Evolutionary conservation across 2,113 vertebrate genomes (phyloP), one percentile per base, ranked within the genome.

Genomic region (Panurus biarmicus): DNA sequence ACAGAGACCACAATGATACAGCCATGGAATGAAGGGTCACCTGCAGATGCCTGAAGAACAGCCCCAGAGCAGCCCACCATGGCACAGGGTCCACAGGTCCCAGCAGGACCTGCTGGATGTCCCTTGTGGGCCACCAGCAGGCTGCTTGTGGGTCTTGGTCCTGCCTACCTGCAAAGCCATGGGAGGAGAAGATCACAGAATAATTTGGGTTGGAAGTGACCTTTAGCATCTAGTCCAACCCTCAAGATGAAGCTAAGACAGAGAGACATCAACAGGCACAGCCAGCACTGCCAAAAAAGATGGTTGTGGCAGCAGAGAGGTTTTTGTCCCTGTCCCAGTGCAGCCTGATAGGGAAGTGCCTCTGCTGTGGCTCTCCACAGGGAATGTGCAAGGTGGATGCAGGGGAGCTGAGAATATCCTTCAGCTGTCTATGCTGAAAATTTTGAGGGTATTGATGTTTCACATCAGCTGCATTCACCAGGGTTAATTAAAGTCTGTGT

Each of bases 401-500:
- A 3, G 47, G 24, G 6, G 31, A 69, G 48, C 53, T 38, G 62
- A 79, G 62, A 67, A 85, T 57, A 82, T 22, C 18, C 62, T 93
- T 67, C 57, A 79, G 45, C 58, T 69, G 8, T 21, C 62, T 45
- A 9, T 38, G 58, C 36, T 45, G 71, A 57, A 29, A 45, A 65
- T 72, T 61, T 67, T 62, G 45, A 89, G 29, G 11, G 19, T 74
- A 89, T 75, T 67, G 89, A 73, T 3, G 1, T 91, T 81, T 87
- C 62, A 65, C 0, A 0, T 85, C 81, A 40, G 66, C 85, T 51
- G 62, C 35, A 33, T 79, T 83, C 74, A 31, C 38, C 1, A 6
- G 74, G 85, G 95, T 91, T 96, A 95, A 95, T 96, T 96, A 93
- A 87, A 95, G 58, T 26, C 54, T 73, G 16, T 90, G 67, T 82